Base-by-base conservation (phyloP, 2,888 invertebrate species). In the Adela reaumurella region DNA sequence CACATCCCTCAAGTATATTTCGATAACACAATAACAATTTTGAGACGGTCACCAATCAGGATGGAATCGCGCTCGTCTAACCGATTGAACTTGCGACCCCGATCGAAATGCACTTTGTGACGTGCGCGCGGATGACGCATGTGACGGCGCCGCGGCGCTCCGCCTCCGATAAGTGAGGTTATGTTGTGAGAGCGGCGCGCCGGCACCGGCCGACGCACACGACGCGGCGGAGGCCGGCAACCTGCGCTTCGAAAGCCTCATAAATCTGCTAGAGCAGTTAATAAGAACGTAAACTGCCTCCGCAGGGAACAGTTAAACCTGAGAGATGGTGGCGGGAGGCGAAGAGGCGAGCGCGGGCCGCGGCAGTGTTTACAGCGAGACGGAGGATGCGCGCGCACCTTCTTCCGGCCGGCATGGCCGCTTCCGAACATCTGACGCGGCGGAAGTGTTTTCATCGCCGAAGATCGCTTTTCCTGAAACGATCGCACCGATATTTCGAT, bases 111-210 rank as follows among this genome's bases (percentile, higher is more conserved):
- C 35, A 35, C 35, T 35, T 14, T 8, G 35, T 14, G 11, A 14
- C 35, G 35, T 35, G 35, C 35, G 35, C 11, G 11, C 35, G 35
- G 35, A 24, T 8, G 35, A 8, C 35, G 35, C 11, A 14, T 8
- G 35, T 35, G 6, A 14, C 35, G 11, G 35, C 35, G 35, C 11
- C 35, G 35, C 11, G 35, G 35, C 11, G 24, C 24, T 24, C n/a
- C n/a, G n/a, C n/a, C n/a, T n/a, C n/a, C 24, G 57, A 65, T n/a
- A 60, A 64, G 72, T 73, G 73, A 77, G 78, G 78, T 77, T 78
- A 78, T 78, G 77, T 78, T 78, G 71, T 78, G 72, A 74, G 74
- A 69, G 67, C 68, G 67, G 67, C 71, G 72, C 58, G 53, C 58
- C 56, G 59, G 51, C 56, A 57, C 66, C 72, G 65, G 61, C n/a